Evolutionary conservation across 2,113 vertebrate species (phyloP).

Genomic region (Melanotaenia duboulayi): DNA sequence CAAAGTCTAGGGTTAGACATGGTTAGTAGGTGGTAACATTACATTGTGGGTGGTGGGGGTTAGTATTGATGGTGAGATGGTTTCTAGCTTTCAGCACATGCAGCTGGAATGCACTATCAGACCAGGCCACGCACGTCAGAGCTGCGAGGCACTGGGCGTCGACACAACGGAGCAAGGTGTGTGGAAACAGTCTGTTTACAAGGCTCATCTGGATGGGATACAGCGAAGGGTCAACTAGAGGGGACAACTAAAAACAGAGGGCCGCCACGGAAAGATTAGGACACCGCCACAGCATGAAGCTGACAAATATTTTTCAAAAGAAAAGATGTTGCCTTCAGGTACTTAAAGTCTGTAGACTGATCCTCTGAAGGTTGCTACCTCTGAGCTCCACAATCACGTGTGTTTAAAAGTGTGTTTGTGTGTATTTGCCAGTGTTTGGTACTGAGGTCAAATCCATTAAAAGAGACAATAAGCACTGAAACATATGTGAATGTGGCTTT

Average conservation of each 20-base stretch:
- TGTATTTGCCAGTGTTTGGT: constrained; percentile 42
- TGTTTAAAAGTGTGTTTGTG: constrained; percentile 49
- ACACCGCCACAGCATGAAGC: constrained; percentile 44
- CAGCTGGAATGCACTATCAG: constrained; percentile 77
- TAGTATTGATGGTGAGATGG: constrained; percentile 66
- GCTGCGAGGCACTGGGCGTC: constrained; percentile 78
- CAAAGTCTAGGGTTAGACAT: constrained; percentile 43
- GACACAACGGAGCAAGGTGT: constrained; percentile 81
- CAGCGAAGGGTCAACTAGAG: constrained; percentile 77
- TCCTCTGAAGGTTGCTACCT: constrained; percentile 61
- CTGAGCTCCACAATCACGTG: constrained; percentile 79
- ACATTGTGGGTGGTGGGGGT: constrained; percentile 63
- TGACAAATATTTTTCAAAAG: constrained; percentile 76
- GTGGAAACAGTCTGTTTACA: constrained; percentile 85
- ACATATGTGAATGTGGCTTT: constrained; percentile 44
- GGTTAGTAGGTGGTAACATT: constrained; percentile 57
- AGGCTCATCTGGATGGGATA: constrained; percentile 79
- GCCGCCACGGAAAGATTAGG: constrained; percentile 58
- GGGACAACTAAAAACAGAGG: constrained; percentile 80
- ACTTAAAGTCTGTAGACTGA: constrained; percentile 70
- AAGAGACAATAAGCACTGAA: constrained; percentile 58
- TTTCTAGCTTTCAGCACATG: constrained; percentile 88
- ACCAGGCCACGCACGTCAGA: constrained; percentile 73
- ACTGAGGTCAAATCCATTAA: constrained; percentile 69
- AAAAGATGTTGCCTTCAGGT: constrained; percentile 68